A percentile compares a stretch with the other conserved stretches of the same genome.
Conservation (phyloP, 2,888 invertebrate genomes). For the Acanthopleura granulata region DNA sequence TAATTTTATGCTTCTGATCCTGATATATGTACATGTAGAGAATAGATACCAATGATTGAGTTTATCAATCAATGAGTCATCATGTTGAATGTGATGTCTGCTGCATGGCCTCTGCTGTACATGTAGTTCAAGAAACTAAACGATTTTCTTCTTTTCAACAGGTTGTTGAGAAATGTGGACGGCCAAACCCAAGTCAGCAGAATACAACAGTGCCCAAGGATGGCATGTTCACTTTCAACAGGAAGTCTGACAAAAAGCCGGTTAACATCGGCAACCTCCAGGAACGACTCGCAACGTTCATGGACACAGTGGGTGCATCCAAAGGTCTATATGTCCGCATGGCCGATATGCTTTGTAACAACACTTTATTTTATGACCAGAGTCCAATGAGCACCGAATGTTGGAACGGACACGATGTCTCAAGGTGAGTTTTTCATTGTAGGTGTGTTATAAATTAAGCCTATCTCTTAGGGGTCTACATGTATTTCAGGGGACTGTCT, state of each 20-base stretch:
- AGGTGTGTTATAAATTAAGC: no score
- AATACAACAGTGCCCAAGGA: neutral
- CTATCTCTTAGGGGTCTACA: no score
- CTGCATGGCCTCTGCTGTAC: no score
- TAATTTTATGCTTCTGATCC: no score
- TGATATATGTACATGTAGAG: no score
- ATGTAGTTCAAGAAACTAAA: no score
- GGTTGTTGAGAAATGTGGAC: conserved; percentile 9
- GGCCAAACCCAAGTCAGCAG: neutral
- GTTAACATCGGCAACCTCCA: neutral
- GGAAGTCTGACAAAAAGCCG: neutral
- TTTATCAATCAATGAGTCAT: no score
- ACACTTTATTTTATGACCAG: conserved; percentile 39
- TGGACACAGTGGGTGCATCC: conserved; percentile 34
- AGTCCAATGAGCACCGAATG: conserved; percentile 64
- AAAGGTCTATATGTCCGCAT: conserved; percentile 46
- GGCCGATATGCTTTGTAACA: conserved; percentile 45
- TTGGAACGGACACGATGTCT: conserved; percentile 49
- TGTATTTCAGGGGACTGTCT: no score
- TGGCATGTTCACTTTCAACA: neutral
- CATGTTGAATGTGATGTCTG: no score
- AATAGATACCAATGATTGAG: no score
- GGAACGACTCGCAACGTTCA: neutral
- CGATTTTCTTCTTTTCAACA: neutral
- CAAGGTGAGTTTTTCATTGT: conserved; percentile 35